Conservation (phyloP, 2,888 invertebrate genomes). For the Diadegma fenestrale region DNA sequence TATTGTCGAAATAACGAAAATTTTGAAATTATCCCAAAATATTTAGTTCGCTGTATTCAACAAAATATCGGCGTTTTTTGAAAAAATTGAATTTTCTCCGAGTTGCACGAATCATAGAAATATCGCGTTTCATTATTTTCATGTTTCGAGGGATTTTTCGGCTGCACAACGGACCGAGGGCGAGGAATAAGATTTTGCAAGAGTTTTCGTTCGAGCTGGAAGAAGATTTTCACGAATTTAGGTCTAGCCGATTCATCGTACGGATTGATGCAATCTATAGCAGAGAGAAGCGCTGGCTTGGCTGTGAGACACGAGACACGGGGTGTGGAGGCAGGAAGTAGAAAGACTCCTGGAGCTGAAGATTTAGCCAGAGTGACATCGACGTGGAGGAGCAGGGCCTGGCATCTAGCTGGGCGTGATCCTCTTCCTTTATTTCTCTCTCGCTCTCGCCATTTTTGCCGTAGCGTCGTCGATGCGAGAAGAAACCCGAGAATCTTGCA, state of each 20-base stretch:
- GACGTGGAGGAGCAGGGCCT: slow-evolving; percentile 55
- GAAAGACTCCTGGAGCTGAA: slow-evolving; percentile 54
- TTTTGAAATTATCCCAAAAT: too few relatives aligned
- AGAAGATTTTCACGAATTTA: slow-evolving; percentile 7
- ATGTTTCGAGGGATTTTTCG: too few relatives aligned
- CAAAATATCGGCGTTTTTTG: too few relatives aligned
- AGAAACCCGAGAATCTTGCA: slow-evolving; percentile 64
- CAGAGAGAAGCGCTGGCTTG: slow-evolving; percentile 32
- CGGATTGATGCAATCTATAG: slow-evolving; percentile 10
- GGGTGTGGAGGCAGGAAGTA: slow-evolving; percentile 22
- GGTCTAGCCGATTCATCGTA: neutral
- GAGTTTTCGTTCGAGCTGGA: too few relatives aligned
- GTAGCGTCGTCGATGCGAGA: slow-evolving; percentile 66
- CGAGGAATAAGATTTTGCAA: too few relatives aligned
- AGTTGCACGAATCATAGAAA: too few relatives aligned
- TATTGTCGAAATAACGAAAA: too few relatives aligned
- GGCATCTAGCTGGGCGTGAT: slow-evolving; percentile 40
- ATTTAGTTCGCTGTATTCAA: too few relatives aligned
- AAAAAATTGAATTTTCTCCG: too few relatives aligned
- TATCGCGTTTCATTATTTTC: too few relatives aligned
- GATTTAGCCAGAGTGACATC: slow-evolving; percentile 68
- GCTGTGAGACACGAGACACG: slow-evolving; percentile 55
- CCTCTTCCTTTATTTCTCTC: neutral
- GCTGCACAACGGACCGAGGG: too few relatives aligned
- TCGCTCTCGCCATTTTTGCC: slow-evolving; percentile 8